Conservation (phyloP, 2,888 invertebrate genomes). For the Microplitis deprimator region DNA sequence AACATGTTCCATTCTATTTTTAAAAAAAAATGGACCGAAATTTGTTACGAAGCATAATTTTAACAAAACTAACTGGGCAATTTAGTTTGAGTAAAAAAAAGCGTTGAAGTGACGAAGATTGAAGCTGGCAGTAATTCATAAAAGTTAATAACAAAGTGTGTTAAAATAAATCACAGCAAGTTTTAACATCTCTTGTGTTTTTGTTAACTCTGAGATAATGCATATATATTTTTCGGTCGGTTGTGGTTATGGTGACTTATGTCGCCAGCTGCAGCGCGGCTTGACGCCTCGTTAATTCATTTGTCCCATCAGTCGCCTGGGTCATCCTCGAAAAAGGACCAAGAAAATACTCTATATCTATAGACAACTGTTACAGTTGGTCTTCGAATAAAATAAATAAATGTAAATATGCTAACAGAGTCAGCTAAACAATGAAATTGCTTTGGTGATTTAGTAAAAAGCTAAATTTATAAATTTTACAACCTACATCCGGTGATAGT, state of each 20-base stretch:
- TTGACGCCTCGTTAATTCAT: conserved; percentile 31
- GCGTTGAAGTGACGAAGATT: neutral
- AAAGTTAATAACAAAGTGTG: neutral
- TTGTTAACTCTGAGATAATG: neutral
- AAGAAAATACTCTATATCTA: neutral
- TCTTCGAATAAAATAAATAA: neutral
- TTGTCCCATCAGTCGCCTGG: neutral
- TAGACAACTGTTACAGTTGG: no score
- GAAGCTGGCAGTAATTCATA: neutral
- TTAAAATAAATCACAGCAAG: conserved; percentile 6
- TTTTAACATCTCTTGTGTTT: neutral
- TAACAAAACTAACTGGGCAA: conserved; percentile 24
- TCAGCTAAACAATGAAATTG: neutral
- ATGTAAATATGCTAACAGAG: neutral
- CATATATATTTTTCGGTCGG: conserved; percentile 11
- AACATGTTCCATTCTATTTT: neutral
- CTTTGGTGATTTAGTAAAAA: neutral
- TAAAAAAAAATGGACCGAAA: neutral
- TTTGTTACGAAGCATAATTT: conserved; percentile 4
- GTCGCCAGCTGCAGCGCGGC: conserved; percentile 28
- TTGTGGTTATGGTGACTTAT: conserved; percentile 1
- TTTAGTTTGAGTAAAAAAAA: conserved; percentile 15
- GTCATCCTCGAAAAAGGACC: neutral
- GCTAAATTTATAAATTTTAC: conserved; percentile 1
- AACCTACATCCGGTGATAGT: conserved; percentile 42